Percentiles rank a stretch among this genome's conserved stretches.
phyloP scores from a whole-genome alignment of 2,888 invertebrate species.

The Chloromyia formosa region DNA sequence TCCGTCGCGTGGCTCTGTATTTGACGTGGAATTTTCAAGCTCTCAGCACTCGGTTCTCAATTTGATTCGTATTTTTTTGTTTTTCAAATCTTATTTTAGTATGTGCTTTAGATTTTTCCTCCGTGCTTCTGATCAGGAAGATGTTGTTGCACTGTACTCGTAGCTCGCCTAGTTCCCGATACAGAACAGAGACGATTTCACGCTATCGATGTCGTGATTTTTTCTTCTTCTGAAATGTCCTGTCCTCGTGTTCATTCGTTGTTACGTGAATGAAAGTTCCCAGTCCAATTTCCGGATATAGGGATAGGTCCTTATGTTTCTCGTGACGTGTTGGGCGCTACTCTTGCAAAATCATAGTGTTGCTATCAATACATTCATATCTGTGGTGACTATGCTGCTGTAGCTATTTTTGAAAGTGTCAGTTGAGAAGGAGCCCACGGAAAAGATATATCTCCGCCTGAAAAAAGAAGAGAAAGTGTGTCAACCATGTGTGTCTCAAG shows the following conservation, averaged over 20 bases:
- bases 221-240: too few species aligned
- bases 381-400: background rate
- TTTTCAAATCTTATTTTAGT: constrained; percentile 20
- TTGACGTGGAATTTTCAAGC: constrained; percentile 10
- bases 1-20: constrained; percentile 32
- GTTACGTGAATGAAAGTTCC: too few species aligned
- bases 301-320: too few species aligned
- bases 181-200: background rate
- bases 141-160: background rate
- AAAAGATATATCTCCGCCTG: constrained; percentile 14
- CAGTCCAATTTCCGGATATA: too few species aligned
- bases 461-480: constrained; percentile 23
- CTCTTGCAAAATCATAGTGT: background rate
- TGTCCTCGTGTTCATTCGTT: too few species aligned
- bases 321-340: too few species aligned
- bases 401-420: constrained; percentile 19
- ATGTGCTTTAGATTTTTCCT: background rate
- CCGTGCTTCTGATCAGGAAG: background rate
- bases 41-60: background rate
- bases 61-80: constrained; percentile 20
- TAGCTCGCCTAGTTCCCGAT: background rate
- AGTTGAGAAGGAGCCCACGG: background rate
- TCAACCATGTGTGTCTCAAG: constrained; percentile 28
- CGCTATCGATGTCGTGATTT: background rate
- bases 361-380: background rate